A percentile compares a stretch with the other conserved stretches of the same genome.
Evolutionary conservation across 2,888 invertebrate genomes (phyloP).

Genomic region (Drosophila ezoana): DNA sequence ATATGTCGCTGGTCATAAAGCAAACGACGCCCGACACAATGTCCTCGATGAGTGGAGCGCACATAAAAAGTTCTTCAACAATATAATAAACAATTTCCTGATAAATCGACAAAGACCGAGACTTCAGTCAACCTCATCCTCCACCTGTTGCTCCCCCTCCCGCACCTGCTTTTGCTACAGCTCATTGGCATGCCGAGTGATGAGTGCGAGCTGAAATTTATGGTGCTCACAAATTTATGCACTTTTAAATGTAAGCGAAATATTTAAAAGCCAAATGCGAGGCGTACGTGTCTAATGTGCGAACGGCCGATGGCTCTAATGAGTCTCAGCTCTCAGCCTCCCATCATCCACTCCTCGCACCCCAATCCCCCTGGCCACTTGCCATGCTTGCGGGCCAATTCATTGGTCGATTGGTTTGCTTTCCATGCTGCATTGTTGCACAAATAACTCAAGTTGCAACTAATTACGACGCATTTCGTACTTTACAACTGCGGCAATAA

Average conservation of each 20-base stretch:
- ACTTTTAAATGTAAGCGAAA: conserved; percentile 73
- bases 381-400: conserved; percentile 14
- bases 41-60: conserved; percentile 59
- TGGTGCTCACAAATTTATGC: conserved; percentile 69
- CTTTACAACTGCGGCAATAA: conserved; percentile 77
- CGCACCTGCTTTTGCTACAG: background rate
- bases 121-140: conserved; percentile 4
- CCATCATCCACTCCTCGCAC: background rate
- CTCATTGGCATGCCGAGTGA: conserved; percentile 73
- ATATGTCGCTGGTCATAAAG: conserved; percentile 59
- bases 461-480: conserved; percentile 80
- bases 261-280: conserved; percentile 54
- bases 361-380: background rate
- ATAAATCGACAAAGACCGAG: conserved; percentile 62
- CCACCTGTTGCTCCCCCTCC: background rate
- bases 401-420: conserved; percentile 47
- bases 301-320: conserved; percentile 62
- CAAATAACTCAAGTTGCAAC: conserved; percentile 81
- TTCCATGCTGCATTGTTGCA: conserved; percentile 70
- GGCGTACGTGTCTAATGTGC: conserved; percentile 78
- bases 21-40: conserved; percentile 53
- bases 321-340: conserved; percentile 26
- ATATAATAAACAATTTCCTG: conserved; percentile 79
- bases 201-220: conserved; percentile 57
- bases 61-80: conserved; percentile 71